Evolutionary conservation across 2,797 vertebrate species (phyloP).

Genomic region (Buceros bicornis): DNA sequence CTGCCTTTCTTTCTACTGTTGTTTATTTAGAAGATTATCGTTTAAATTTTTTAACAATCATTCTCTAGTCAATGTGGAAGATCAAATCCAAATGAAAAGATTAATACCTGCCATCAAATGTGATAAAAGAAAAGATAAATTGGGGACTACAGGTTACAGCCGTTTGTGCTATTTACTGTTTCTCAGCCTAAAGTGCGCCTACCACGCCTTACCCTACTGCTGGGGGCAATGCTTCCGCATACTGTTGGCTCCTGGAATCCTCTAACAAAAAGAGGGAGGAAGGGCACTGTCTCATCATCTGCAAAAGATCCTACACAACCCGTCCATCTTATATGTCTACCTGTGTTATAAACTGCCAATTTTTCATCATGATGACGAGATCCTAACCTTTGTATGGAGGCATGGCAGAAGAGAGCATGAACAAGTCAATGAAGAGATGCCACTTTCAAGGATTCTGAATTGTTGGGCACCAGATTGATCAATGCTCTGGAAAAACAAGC

Average conservation of each 20-base stretch:
- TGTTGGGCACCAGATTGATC: neutral
- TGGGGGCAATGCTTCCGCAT: neutral
- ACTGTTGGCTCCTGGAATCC: neutral
- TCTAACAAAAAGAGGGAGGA: neutral
- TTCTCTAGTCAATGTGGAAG: neutral
- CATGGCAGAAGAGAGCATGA: neutral
- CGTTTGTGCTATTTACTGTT: neutral
- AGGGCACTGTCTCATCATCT: accelerated
- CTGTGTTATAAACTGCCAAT: neutral
- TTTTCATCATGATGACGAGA: neutral
- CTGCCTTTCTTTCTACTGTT: neutral
- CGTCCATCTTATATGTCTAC: neutral
- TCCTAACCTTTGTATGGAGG: neutral
- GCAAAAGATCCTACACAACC: neutral
- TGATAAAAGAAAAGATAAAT: neutral
- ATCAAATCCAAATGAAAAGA: neutral
- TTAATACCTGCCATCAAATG: neutral
- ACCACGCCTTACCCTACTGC: neutral
- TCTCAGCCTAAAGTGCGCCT: neutral
- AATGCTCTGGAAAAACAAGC: neutral
- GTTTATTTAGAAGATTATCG: neutral
- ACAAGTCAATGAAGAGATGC: neutral
- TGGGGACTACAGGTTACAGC: neutral
- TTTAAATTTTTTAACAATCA: neutral
- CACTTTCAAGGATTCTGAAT: neutral